phyloP scores from a whole-genome alignment of 2,113 vertebrate species.

The Mormyrus lacerda region DNA sequence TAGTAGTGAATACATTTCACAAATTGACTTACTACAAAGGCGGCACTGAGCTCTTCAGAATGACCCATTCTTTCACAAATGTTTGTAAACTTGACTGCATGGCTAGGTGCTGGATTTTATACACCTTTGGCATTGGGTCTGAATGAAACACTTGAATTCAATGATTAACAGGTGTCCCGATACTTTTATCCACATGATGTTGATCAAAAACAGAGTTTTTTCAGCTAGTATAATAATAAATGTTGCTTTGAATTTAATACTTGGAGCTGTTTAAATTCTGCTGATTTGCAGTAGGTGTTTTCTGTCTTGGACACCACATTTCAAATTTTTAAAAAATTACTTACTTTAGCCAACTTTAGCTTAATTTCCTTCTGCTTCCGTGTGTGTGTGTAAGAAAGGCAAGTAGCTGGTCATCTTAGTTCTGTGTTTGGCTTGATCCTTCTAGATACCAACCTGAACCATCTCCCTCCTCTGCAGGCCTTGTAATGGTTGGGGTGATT shows the following conservation, averaged over 20 bases:
- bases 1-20: neutral
- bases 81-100: neutral
- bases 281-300: neutral
- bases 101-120: neutral
- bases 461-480: constrained; percentile 52
- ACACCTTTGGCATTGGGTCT: neutral
- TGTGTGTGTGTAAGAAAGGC: neutral
- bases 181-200: neutral
- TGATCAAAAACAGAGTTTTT: neutral
- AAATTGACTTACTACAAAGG: neutral
- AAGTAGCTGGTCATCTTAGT: neutral
- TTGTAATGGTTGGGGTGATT: constrained; percentile 87
- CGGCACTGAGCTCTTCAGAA: neutral
- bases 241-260: neutral
- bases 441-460: neutral
- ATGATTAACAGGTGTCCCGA: neutral
- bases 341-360: neutral
- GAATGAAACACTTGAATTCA: neutral
- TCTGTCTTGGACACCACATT: neutral
- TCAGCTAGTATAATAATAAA: neutral
- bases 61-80: neutral
- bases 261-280: neutral
- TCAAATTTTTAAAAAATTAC: neutral
- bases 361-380: neutral
- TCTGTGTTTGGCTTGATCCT: neutral